Evolutionary conservation across 2,888 invertebrate genomes (phyloP).

Genomic region (Pyrocoelia pectoralis): DNA sequence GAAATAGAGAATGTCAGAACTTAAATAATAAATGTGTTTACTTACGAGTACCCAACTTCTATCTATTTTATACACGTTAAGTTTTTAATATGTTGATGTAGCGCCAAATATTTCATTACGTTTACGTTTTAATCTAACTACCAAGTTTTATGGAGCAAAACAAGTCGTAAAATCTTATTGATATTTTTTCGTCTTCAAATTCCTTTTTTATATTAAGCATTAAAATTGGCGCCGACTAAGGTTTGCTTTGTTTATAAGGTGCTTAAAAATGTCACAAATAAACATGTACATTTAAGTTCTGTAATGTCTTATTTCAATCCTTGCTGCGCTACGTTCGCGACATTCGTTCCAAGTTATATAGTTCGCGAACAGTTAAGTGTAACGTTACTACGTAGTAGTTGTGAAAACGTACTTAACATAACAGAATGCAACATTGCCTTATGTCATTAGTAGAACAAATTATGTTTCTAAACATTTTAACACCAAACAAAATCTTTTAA

Average conservation of each 20-base stretch:
- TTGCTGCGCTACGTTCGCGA: too few species aligned
- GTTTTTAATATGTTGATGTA: slow-evolving; percentile 21
- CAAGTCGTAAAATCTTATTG: background rate
- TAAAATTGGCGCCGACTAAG: background rate
- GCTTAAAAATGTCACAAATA: too few species aligned
- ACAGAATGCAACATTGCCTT: too few species aligned
- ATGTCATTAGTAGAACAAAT: too few species aligned
- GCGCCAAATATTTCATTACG: slow-evolving; percentile 27
- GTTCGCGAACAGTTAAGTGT: too few species aligned
- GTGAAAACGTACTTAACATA: too few species aligned
- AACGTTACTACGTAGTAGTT: too few species aligned
- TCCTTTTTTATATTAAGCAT: background rate
- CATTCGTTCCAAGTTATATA: too few species aligned
- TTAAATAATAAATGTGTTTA: slow-evolving; percentile 34
- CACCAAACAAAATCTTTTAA: too few species aligned
- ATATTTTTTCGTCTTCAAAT: background rate
- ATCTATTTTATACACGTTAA: slow-evolving; percentile 20
- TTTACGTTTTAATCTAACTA: background rate
- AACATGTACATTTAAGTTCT: too few species aligned
- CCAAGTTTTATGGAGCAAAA: background rate
- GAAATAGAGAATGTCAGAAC: slow-evolving; percentile 25
- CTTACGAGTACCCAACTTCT: slow-evolving; percentile 26
- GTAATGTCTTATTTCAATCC: too few species aligned
- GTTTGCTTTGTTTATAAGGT: background rate
- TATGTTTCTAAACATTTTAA: too few species aligned